These are phyloP conservation scores for Rousettus madagascariensis DNA, from an alignment of 2,797 vertebrate genomes.

Conservation along the genomic window DNA sequence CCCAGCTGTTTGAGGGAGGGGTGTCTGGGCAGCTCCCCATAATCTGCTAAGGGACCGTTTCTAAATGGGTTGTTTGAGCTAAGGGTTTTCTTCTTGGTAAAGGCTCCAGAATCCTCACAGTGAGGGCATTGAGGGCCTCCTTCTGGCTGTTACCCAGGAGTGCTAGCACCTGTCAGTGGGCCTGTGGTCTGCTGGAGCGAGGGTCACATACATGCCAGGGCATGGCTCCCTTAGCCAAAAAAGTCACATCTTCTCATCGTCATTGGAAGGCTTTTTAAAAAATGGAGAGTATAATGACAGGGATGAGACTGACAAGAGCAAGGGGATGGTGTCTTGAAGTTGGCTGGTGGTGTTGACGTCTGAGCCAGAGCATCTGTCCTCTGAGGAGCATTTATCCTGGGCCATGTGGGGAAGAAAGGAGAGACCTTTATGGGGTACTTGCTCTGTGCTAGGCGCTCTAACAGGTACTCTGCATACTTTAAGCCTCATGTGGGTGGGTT, in stretches of 20 bases:
- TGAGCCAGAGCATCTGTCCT: background rate
- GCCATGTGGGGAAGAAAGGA: background rate
- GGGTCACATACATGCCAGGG: too few species aligned
- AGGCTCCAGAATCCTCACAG: background rate
- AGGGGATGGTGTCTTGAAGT: too few species aligned
- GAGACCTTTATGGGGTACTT: background rate
- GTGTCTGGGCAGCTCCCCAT: background rate
- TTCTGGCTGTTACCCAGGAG: background rate
- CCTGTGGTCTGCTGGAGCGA: background rate
- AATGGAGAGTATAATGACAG: background rate
- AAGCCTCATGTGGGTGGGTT: background rate
- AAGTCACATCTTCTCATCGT: background rate
- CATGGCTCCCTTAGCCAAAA: background rate
- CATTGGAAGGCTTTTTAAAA: background rate
- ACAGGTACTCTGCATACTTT: background rate
- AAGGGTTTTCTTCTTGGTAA: background rate
- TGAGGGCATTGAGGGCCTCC: background rate
- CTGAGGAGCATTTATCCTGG: background rate
- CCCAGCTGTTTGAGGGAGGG: background rate
- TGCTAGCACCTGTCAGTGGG: too few species aligned
- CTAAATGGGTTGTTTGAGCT: background rate
- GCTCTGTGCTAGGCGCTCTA: fast-evolving
- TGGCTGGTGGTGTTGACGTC: fast-evolving
- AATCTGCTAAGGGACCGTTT: background rate
- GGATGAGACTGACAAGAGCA: background rate